A percentile compares a stretch with the other conserved stretches of the same genome.
Evolutionary conservation across 2,888 invertebrate genomes (phyloP).

Genomic region (Eupithecia tripunctaria): DNA sequence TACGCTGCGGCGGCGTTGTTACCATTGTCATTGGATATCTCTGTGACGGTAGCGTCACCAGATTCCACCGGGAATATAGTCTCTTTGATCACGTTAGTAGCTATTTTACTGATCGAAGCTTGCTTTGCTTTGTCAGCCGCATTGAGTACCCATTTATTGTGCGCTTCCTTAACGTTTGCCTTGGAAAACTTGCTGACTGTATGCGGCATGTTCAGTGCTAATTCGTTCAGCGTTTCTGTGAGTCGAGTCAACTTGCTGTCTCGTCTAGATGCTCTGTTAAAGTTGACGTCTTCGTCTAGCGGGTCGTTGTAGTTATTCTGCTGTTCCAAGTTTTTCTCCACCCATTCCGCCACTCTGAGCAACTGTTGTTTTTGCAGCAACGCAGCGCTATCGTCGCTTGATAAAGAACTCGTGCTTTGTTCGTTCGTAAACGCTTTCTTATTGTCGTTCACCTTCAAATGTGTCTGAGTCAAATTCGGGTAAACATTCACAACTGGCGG

Average conservation of each 20-base stretch:
- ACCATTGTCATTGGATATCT: slow-evolving; percentile 67
- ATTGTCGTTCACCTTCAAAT: slow-evolving; percentile 76
- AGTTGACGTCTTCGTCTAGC: slow-evolving; percentile 72
- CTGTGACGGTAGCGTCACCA: slow-evolving; percentile 70
- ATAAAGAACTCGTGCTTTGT: slow-evolving; percentile 80
- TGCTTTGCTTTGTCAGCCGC: slow-evolving; percentile 52
- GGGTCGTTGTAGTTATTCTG: slow-evolving; percentile 78
- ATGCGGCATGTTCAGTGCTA: slow-evolving; percentile 80
- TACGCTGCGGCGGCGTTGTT: slow-evolving; percentile 59
- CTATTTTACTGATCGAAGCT: slow-evolving; percentile 53
- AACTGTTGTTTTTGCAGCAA: slow-evolving; percentile 86
- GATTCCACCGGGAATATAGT: slow-evolving; percentile 77
- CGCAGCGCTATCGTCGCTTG: slow-evolving; percentile 82
- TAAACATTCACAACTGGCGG: slow-evolving; percentile 79
- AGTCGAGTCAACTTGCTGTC: slow-evolving; percentile 72
- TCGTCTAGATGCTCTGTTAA: slow-evolving; percentile 63
- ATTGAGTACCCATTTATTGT: slow-evolving; percentile 63
- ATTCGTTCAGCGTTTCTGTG: slow-evolving; percentile 75
- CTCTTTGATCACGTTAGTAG: slow-evolving; percentile 70
- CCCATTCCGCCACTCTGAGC: slow-evolving; percentile 91
- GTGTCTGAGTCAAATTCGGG: slow-evolving; percentile 79
- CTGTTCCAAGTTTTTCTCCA: slow-evolving; percentile 86
- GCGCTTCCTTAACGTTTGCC: slow-evolving; percentile 62
- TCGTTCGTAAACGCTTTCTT: slow-evolving; percentile 79
- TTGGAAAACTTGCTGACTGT: slow-evolving; percentile 79